These are phyloP conservation scores for Novumbra hubbsi DNA, from an alignment of 2,797 vertebrate species.

Conservation along the genomic window DNA sequence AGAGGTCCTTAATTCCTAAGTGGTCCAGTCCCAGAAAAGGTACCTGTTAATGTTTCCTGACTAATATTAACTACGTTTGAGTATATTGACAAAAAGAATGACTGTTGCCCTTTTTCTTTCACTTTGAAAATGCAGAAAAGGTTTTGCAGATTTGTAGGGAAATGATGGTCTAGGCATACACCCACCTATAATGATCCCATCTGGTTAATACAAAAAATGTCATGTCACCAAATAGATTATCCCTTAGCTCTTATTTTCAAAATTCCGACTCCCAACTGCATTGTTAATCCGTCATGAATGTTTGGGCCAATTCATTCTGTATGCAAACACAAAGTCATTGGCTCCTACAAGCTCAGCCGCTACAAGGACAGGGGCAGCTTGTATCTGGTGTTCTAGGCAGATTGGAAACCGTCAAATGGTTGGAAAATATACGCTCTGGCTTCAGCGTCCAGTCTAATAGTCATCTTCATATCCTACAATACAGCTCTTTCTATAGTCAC, in stretches of 20 bases:
- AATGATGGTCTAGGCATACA: background rate
- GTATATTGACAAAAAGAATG: too few relatives aligned
- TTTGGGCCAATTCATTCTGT: background rate
- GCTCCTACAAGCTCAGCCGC: background rate
- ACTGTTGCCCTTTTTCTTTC: too few relatives aligned
- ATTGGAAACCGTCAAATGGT: slow-evolving; percentile 34
- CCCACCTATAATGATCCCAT: background rate
- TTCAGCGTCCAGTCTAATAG: slow-evolving; percentile 37
- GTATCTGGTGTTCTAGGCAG: slow-evolving; percentile 13
- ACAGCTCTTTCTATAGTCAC: too few relatives aligned
- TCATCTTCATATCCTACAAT: slow-evolving; percentile 28
- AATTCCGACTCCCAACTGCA: background rate
- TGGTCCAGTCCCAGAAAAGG: too few relatives aligned
- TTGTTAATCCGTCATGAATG: slow-evolving; percentile 17
- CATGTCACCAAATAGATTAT: background rate
- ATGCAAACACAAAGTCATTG: slow-evolving; percentile 1
- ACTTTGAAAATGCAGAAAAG: too few relatives aligned
- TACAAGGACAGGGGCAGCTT: background rate
- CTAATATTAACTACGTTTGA: too few relatives aligned
- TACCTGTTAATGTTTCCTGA: too few relatives aligned
- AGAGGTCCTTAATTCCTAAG: too few relatives aligned
- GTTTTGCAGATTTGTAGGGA: too few relatives aligned
- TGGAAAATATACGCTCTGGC: slow-evolving; percentile 29
- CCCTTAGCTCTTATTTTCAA: background rate
- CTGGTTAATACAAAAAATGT: background rate